Conservation (phyloP, 1,140 invertebrate genomes). For the Thaumatotibia leucotreta region DNA sequence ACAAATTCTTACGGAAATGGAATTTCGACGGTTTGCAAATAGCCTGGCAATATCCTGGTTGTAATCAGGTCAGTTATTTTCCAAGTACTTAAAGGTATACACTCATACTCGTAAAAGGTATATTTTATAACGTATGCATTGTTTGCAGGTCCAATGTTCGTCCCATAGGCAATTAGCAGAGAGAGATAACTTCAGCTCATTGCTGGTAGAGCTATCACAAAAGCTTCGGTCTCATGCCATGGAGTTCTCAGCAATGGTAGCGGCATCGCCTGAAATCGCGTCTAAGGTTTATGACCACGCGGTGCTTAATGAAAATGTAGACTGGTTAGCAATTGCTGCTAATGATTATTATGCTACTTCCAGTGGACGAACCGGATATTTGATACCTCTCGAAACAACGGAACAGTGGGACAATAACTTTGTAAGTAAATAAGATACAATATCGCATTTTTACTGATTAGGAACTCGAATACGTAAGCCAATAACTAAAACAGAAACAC, state of each 20-base stretch:
- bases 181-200: conserved; percentile 83
- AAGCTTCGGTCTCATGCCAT: conserved; percentile 83
- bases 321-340: conserved; percentile 91
- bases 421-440: conserved; percentile 32
- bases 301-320: conserved; percentile 82
- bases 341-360: conserved; percentile 93
- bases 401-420: conserved; percentile 34
- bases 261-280: conserved; percentile 89
- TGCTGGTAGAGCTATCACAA: conserved; percentile 83
- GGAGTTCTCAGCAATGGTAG: conserved; percentile 88
- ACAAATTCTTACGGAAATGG: conserved; percentile 81
- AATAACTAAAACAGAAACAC: too few species aligned
- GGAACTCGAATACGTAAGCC: too few species aligned
- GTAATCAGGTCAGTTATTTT: conserved; percentile 78
- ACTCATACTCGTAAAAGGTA: background rate
- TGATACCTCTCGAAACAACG: conserved; percentile 83
- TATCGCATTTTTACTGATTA: background rate
- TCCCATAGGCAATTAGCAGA: conserved; percentile 75
- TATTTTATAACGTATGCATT: too few species aligned
- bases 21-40: conserved; percentile 84
- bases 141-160: conserved; percentile 45
- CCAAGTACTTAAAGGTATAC: conserved; percentile 8
- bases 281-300: conserved; percentile 88
- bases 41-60: conserved; percentile 87
- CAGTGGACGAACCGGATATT: conserved; percentile 90